Evolutionary conservation across 2,797 vertebrate genomes (phyloP).

Genomic region (Cossypha heuglini): DNA sequence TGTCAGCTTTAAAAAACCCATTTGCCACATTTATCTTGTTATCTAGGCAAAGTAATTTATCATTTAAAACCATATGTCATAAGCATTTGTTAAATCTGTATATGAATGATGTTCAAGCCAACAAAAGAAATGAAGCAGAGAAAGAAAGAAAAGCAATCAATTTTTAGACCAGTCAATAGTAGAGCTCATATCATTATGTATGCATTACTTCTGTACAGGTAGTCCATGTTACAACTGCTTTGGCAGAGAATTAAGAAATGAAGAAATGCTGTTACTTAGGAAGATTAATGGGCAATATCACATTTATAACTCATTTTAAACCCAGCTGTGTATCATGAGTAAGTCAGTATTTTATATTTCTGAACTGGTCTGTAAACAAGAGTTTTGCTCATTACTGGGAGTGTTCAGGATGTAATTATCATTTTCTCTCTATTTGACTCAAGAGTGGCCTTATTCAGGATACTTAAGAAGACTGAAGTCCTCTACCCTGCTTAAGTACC

Average conservation of each 20-base stretch:
- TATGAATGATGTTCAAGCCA: not conserved
- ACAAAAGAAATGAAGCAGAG: not conserved
- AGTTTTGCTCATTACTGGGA: not conserved
- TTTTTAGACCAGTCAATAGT: not conserved
- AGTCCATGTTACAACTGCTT: not conserved
- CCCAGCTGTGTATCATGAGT: not conserved
- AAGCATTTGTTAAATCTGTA: not conserved
- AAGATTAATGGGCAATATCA: not conserved
- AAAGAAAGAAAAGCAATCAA: not conserved
- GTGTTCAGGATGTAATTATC: not conserved
- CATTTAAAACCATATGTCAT: not conserved
- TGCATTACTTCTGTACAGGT: not conserved
- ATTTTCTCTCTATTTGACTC: not conserved
- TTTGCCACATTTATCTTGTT: not conserved
- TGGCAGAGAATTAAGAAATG: not conserved
- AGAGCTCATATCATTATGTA: not conserved
- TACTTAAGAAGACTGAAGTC: not conserved
- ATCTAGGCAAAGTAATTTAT: not conserved
- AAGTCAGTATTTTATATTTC: not conserved
- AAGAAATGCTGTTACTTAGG: not conserved
- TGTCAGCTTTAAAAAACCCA: not conserved
- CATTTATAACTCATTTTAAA: not conserved
- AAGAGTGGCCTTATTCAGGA: not conserved
- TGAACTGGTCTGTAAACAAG: not conserved
- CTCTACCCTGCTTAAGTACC: fast-evolving